phyloP scores from a whole-genome alignment of 2,888 invertebrate genomes.

The Sylvicola cinctus region DNA sequence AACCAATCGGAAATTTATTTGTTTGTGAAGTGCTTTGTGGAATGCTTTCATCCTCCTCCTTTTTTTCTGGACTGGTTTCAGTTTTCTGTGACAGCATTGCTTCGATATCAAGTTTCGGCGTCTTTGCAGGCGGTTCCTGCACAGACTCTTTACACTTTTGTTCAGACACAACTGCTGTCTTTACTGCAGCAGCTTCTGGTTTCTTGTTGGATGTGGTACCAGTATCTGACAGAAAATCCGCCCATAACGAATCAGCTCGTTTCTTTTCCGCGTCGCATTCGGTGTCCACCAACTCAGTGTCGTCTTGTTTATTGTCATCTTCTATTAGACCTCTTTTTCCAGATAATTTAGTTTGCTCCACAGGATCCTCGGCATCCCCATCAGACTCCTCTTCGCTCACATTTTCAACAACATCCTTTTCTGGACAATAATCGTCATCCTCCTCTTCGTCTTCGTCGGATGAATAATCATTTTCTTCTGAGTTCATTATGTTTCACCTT shows the following conservation, averaged over 20 bases:
- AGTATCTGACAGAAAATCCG: constrained; percentile 34
- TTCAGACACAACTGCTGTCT: constrained; percentile 7
- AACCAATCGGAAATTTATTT: constrained; percentile 6
- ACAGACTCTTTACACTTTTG: constrained; percentile 2
- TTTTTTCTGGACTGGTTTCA: constrained; percentile 11
- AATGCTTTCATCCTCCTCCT: neutral
- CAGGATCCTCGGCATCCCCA: too few relatives aligned
- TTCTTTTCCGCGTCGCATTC: constrained; percentile 44
- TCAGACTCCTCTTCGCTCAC: too few relatives aligned
- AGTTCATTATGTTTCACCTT: too few relatives aligned
- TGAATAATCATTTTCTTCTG: too few relatives aligned
- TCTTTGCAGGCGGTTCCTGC: constrained; percentile 63
- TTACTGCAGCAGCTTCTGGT: constrained; percentile 9
- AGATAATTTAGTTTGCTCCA: too few relatives aligned
- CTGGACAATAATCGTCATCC: too few relatives aligned
- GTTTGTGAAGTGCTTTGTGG: constrained; percentile 12
- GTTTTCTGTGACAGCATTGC: constrained; percentile 29
- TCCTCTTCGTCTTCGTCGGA: too few relatives aligned
- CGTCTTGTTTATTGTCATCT: too few relatives aligned
- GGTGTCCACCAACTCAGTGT: constrained; percentile 12
- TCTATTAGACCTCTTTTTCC: too few relatives aligned
- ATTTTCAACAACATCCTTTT: too few relatives aligned
- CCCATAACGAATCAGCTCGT: constrained; percentile 57
- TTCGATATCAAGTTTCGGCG: constrained; percentile 27
- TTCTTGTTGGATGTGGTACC: constrained; percentile 3